Evolutionary conservation across 2,888 invertebrate genomes (phyloP).

Genomic region (Hermaeophaga mercurialis): DNA sequence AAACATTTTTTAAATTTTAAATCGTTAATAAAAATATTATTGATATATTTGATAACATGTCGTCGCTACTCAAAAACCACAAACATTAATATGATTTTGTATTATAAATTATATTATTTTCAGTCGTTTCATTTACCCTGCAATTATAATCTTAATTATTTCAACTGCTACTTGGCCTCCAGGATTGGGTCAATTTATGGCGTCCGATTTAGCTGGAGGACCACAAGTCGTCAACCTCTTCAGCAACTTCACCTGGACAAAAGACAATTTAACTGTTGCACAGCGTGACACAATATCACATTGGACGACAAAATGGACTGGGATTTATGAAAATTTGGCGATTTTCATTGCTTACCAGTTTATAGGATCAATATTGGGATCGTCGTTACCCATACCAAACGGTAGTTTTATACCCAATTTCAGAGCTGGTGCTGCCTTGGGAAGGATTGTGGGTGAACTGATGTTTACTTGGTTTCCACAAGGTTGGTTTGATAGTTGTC

Average conservation of each 20-base stretch:
- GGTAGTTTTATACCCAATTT: slow-evolving; percentile 98
- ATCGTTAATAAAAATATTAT: too few species aligned
- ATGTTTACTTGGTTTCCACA: slow-evolving; percentile 91
- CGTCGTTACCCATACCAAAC: slow-evolving; percentile 95
- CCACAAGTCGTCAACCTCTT: slow-evolving; percentile 77
- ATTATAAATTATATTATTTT: too few species aligned
- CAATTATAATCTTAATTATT: slow-evolving; percentile 81
- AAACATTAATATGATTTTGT: too few species aligned
- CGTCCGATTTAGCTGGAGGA: slow-evolving; percentile 57
- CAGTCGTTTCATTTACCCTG: slow-evolving; percentile 82
- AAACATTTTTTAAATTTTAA: too few species aligned
- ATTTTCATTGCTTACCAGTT: slow-evolving; percentile 87
- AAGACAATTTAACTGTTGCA: slow-evolving; percentile 76
- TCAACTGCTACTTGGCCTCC: slow-evolving; percentile 83
- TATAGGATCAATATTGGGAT: slow-evolving; percentile 84
- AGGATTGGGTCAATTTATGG: slow-evolving; percentile 73
- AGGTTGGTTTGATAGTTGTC: slow-evolving; percentile 40
- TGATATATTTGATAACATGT: too few species aligned
- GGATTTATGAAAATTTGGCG: slow-evolving; percentile 83
- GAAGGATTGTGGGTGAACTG: slow-evolving; percentile 90
- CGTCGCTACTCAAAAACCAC: too few species aligned
- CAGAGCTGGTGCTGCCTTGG: slow-evolving; percentile 93
- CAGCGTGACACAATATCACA: slow-evolving; percentile 83
- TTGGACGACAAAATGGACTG: slow-evolving; percentile 84
- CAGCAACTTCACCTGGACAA: slow-evolving; percentile 95